A percentile compares a stretch with the other conserved stretches of the same genome.
phyloP scores from a whole-genome alignment of 2,888 invertebrate genomes.

The Platycheirus albimanus region DNA sequence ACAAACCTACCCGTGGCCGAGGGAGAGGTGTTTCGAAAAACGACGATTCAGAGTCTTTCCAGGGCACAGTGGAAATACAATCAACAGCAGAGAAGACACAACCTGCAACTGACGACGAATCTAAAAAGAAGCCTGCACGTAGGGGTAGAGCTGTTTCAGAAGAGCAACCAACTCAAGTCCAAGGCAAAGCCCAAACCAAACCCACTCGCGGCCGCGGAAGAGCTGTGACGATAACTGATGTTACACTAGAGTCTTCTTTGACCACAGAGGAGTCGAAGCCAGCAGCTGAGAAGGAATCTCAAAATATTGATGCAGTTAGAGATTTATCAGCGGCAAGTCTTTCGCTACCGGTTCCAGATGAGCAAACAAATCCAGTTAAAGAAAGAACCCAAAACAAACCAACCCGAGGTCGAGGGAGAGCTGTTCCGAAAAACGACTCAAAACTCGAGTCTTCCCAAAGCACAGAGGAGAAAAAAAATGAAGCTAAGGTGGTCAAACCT shows the following conservation, averaged over 20 bases:
- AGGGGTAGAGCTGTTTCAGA: background rate
- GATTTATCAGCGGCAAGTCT: too few species aligned
- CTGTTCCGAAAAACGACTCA: background rate
- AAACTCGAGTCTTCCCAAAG: background rate
- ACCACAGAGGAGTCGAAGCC: too few species aligned
- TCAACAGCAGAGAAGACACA: too few species aligned
- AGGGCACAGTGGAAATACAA: too few species aligned
- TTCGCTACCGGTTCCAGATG: too few species aligned
- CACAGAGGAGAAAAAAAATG: too few species aligned
- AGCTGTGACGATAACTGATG: background rate
- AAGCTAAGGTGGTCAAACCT: too few species aligned
- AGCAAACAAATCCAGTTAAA: background rate
- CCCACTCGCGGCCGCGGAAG: background rate
- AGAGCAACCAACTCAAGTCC: background rate
- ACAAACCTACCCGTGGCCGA: background rate
- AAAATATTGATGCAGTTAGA: too few species aligned
- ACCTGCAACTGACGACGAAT: background rate
- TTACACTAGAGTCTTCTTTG: background rate
- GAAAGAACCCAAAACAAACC: background rate
- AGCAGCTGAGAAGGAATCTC: too few species aligned
- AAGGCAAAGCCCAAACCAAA: background rate
- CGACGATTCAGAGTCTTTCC: background rate
- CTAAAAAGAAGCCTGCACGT: background rate
- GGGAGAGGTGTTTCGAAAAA: background rate
- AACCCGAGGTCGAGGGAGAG: too few species aligned